phyloP scores from a whole-genome alignment of 2,888 invertebrate species.

The Cephus spinipes region DNA sequence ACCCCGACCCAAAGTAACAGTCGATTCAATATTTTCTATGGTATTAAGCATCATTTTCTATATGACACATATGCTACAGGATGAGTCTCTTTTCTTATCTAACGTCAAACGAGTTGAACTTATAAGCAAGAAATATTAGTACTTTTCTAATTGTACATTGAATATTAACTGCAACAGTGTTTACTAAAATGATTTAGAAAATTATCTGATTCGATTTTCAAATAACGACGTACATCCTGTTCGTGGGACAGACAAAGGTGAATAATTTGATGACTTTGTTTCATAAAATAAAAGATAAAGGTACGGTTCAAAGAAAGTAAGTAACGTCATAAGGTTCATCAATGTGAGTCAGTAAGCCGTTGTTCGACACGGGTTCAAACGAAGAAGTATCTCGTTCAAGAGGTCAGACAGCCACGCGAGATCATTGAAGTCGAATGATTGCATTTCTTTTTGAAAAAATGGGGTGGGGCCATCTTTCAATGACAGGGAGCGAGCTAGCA shows the following conservation, averaged over 20 bases:
- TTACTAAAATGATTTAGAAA: not conserved
- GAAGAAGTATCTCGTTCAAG: not conserved
- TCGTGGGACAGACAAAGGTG: not conserved
- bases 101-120: not conserved
- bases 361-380: not conserved
- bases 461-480: conserved; percentile 2
- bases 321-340: not conserved
- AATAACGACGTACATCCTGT: not conserved
- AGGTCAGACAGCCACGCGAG: not conserved
- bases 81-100: not conserved
- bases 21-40: not conserved
- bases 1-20: not conserved
- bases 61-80: not conserved
- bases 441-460: not conserved
- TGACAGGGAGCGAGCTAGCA: not conserved
- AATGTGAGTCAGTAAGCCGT: not conserved
- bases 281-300: not conserved
- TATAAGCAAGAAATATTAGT: not conserved
- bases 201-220: not conserved
- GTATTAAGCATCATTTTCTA: not conserved
- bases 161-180: not conserved
- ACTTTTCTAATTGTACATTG: not conserved
- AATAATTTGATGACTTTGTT: not conserved
- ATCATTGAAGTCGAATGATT: not conserved
- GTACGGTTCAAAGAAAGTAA: not conserved